Evolutionary conservation across 2,113 vertebrate genomes (phyloP).

Genomic region (Chlorodrepanis virens): DNA sequence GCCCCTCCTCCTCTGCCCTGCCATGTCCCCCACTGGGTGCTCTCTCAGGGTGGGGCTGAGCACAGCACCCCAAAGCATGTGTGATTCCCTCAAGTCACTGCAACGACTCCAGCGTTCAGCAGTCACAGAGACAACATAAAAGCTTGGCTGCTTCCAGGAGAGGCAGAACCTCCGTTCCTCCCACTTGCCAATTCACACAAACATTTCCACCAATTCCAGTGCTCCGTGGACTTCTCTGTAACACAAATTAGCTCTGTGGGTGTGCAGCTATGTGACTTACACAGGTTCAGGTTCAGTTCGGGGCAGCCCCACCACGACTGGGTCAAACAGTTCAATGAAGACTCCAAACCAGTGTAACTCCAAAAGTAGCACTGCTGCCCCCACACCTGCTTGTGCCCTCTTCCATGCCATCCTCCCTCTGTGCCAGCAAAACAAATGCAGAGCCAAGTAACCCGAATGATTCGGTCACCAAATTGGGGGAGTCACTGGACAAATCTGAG

Average conservation of each 20-base stretch:
- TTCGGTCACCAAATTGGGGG: rapidly evolving
- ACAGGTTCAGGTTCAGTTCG: neutral
- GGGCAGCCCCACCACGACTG: neutral
- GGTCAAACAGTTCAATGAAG: neutral
- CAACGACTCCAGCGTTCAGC: neutral
- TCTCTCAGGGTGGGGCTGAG: neutral
- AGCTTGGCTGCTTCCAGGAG: neutral
- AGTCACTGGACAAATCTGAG: neutral
- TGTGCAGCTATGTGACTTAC: neutral
- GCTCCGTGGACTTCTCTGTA: neutral
- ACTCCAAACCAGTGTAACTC: neutral
- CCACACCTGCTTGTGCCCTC: neutral
- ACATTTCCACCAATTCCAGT: neutral
- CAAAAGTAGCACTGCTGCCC: neutral
- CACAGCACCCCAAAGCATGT: neutral
- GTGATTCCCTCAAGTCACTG: neutral
- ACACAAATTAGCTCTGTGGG: neutral
- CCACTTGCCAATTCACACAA: neutral
- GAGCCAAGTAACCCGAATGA: neutral
- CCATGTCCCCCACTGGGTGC: too few species aligned
- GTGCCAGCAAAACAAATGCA: neutral
- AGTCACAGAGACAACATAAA: neutral
- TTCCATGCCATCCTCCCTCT: neutral
- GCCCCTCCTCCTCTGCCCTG: neutral
- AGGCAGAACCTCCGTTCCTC: neutral